phyloP scores from a whole-genome alignment of 2,797 vertebrate genomes.

The Cyprinella venusta region DNA sequence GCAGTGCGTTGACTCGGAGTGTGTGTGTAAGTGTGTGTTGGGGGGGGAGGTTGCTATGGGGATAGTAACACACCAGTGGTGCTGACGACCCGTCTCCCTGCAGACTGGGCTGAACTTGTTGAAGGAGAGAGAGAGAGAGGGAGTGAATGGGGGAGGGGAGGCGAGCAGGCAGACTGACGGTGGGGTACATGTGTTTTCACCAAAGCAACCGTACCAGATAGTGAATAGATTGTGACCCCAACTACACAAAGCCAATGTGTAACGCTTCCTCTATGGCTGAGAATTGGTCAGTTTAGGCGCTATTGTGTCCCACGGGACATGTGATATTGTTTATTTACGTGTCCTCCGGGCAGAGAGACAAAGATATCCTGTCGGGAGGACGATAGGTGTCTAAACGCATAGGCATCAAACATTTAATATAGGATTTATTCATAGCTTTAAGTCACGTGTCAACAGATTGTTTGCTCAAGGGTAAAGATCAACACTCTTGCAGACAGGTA shows the following conservation, averaged over 20 bases:
- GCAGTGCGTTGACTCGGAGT: constrained; percentile 35
- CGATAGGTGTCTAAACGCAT: constrained; percentile 67
- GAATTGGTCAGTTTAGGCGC: constrained; percentile 56
- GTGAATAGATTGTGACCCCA: background rate
- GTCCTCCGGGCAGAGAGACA: constrained; percentile 48
- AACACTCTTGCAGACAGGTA: background rate
- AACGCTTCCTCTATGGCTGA: constrained; percentile 50
- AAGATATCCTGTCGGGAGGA: constrained; percentile 55
- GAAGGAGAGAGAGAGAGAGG: constrained; percentile 64
- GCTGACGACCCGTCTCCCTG: constrained; percentile 80
- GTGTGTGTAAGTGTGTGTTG: constrained; percentile 46
- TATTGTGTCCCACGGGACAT: constrained; percentile 18
- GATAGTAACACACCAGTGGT: constrained; percentile 86
- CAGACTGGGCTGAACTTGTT: constrained; percentile 79
- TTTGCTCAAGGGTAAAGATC: background rate
- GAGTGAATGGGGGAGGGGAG: constrained; percentile 52
- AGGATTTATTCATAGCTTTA: background rate
- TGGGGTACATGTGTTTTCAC: constrained; percentile 3
- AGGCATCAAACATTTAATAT: constrained; percentile 58
- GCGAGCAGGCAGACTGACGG: constrained; percentile 40
- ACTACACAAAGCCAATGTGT: background rate
- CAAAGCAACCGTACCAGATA: background rate
- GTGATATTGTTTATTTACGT: constrained; percentile 57
- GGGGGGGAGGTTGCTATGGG: constrained; percentile 82
- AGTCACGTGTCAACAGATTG: background rate